These are phyloP conservation scores for Cydia splendana DNA, from an alignment of 1,140 invertebrate genomes.

Conservation along the genomic window DNA sequence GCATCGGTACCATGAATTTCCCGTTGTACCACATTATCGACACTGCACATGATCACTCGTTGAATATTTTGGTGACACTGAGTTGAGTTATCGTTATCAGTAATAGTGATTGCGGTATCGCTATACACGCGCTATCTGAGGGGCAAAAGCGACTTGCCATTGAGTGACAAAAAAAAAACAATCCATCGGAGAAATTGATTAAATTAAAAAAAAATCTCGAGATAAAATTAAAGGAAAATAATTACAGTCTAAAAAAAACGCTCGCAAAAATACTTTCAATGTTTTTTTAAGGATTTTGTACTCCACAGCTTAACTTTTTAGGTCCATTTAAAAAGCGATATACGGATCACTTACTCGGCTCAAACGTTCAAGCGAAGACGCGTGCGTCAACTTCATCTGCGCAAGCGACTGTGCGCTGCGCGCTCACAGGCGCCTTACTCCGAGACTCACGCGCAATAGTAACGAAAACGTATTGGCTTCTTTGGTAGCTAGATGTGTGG, in stretches of 20 bases:
- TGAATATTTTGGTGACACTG: neutral
- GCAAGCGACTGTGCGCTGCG: neutral
- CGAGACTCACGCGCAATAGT: neutral
- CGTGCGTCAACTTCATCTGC: constrained; percentile 8
- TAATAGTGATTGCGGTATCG: neutral
- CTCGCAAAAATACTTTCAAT: neutral
- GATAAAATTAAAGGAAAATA: too few relatives aligned
- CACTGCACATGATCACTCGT: constrained; percentile 17
- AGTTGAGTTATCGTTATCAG: neutral
- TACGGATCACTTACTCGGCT: neutral
- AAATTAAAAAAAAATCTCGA: neutral
- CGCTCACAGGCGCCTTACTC: neutral
- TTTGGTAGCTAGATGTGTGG: neutral
- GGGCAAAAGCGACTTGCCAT: neutral
- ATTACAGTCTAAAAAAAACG: too few relatives aligned
- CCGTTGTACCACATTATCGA: constrained; percentile 21
- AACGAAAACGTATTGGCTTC: neutral
- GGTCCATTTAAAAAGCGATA: neutral
- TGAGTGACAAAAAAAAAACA: neutral
- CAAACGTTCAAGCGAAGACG: neutral
- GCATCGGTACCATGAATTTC: constrained; percentile 21
- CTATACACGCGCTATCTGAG: neutral
- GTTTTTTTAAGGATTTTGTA: neutral
- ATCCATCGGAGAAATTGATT: neutral
- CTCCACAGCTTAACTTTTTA: neutral